Conservation (phyloP, 2,113 vertebrate genomes). For the Seriola rivoliana region DNA sequence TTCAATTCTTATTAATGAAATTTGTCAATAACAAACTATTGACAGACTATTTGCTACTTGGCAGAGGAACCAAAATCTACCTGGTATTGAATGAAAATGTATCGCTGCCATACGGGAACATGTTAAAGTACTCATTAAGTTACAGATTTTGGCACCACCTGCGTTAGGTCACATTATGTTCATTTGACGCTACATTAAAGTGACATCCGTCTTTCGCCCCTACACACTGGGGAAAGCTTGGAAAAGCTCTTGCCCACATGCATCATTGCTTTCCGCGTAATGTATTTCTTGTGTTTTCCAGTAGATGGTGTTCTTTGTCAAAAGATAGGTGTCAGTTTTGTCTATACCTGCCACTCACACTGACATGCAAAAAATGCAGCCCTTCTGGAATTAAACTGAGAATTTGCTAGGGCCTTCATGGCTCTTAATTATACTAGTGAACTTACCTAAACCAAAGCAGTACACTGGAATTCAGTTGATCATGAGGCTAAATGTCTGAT, state of each 20-base stretch:
- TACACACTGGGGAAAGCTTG: no score
- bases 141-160: background rate
- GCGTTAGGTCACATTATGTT: background rate
- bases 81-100: background rate
- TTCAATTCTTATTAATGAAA: conserved; percentile 3
- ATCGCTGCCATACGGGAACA: background rate
- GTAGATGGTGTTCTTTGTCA: conserved; percentile 43
- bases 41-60: background rate
- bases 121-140: background rate
- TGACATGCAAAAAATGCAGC: background rate
- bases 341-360: background rate
- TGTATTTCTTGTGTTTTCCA: conserved; percentile 34
- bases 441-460: background rate
- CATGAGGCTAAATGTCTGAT: background rate
- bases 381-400: background rate
- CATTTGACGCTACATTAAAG: background rate
- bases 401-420: background rate
- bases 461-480: background rate
- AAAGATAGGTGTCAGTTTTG: background rate
- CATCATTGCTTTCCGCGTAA: background rate
- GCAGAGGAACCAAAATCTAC: background rate
- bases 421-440: background rate
- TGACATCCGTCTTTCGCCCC: background rate
- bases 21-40: background rate
- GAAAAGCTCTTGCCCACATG: background rate